Evolutionary conservation across 1,140 invertebrate genomes (phyloP).

Genomic region (Cydia splendana): DNA sequence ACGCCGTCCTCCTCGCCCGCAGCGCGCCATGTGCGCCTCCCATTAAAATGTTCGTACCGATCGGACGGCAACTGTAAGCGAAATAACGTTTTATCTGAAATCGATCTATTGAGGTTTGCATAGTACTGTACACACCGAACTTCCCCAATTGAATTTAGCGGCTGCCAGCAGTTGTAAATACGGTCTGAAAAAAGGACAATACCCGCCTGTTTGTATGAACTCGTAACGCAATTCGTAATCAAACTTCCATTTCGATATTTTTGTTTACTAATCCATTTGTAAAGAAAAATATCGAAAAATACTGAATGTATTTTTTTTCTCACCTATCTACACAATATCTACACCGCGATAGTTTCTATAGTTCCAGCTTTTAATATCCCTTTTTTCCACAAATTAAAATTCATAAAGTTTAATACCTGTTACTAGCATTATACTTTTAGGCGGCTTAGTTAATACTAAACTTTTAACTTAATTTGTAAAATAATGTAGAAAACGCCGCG

Average conservation of each 20-base stretch:
- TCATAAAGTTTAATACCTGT: too few relatives aligned
- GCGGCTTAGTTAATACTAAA: too few relatives aligned
- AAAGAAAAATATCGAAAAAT: too few relatives aligned
- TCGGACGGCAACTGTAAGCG: constrained; percentile 18
- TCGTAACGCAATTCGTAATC: neutral
- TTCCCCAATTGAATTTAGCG: constrained; percentile 1
- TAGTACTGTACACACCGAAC: constrained; percentile 10
- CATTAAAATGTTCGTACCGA: constrained; percentile 21
- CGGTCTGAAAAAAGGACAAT: neutral
- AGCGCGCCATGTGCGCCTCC: constrained; percentile 8
- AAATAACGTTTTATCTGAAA: constrained; percentile 20
- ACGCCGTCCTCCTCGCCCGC: neutral
- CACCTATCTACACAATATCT: too few relatives aligned
- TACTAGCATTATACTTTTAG: too few relatives aligned
- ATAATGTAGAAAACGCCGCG: too few relatives aligned
- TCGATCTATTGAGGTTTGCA: constrained; percentile 22
- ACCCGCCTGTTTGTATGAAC: neutral
- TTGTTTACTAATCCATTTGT: neutral
- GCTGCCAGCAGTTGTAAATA: neutral
- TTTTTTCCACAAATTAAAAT: too few relatives aligned
- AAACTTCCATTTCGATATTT: neutral
- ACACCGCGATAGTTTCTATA: too few relatives aligned
- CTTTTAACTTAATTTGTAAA: too few relatives aligned
- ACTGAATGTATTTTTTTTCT: too few relatives aligned
- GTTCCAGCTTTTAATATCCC: too few relatives aligned